A percentile compares a stretch with the other conserved stretches of the same genome.
These are phyloP conservation scores for Megalopta genalis DNA, from an alignment of 1,140 invertebrate genomes.

Conservation along the genomic window DNA sequence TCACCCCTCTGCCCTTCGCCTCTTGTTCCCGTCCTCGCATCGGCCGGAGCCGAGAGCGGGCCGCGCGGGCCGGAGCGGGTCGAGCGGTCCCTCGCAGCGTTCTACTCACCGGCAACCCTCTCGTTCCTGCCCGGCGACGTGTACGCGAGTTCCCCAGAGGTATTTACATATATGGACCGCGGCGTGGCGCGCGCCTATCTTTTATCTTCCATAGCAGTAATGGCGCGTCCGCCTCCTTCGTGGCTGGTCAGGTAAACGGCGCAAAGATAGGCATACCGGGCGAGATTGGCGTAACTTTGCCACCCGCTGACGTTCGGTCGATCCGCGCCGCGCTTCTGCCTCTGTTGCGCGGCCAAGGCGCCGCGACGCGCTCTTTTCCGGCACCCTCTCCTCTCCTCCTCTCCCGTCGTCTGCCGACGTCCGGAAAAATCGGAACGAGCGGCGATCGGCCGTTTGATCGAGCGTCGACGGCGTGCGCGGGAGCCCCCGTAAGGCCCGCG, in stretches of 20 bases:
- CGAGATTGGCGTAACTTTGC: slow-evolving; percentile 56
- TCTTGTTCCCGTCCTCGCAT: slow-evolving; percentile 27
- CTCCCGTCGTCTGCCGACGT: no score
- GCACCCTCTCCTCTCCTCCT: neutral
- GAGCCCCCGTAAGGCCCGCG: no score
- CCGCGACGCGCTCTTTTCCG: neutral
- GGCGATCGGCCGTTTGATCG: slow-evolving; percentile 3
- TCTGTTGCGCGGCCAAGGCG: no score
- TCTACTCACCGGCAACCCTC: slow-evolving; percentile 55
- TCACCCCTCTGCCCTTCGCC: slow-evolving; percentile 48
- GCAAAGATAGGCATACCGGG: slow-evolving; percentile 64
- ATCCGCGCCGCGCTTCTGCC: neutral
- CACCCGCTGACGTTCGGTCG: slow-evolving; percentile 26
- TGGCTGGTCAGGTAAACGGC: slow-evolving; percentile 58
- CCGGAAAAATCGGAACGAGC: neutral
- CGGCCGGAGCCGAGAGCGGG: slow-evolving; percentile 8
- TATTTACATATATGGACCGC: slow-evolving; percentile 79
- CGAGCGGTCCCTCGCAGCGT: slow-evolving; percentile 44
- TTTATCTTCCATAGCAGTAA: slow-evolving; percentile 72
- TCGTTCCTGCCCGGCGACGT: slow-evolving; percentile 57
- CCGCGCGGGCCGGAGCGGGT: slow-evolving; percentile 24
- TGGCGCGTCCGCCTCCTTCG: slow-evolving; percentile 66
- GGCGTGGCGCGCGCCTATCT: slow-evolving; percentile 67
- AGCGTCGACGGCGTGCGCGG: neutral
- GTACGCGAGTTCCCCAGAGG: slow-evolving; percentile 74